phyloP scores from a whole-genome alignment of 2,113 vertebrate genomes.

The Eclectus roratus region DNA sequence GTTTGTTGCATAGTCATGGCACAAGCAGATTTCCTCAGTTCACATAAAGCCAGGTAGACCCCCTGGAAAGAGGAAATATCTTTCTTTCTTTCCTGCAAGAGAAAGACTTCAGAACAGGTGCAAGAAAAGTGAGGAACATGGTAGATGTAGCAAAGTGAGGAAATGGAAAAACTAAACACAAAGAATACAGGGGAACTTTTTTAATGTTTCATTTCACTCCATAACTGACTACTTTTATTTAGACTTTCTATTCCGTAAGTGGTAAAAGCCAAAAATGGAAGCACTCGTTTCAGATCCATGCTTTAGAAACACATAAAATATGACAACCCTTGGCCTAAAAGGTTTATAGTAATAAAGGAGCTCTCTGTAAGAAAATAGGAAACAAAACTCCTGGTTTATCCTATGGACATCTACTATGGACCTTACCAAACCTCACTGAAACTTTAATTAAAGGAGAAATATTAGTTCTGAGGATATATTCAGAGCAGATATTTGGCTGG shows the following conservation, averaged over 20 bases:
- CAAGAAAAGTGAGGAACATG: neutral
- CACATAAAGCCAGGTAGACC: neutral
- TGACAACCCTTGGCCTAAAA: neutral
- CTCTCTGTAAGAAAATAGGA: rapidly evolving
- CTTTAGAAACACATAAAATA: neutral
- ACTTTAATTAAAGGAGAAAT: neutral
- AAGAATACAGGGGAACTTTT: neutral
- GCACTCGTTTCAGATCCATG: neutral
- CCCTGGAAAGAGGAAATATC: neutral
- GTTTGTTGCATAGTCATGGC: neutral
- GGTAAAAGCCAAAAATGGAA: neutral
- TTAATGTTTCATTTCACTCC: neutral
- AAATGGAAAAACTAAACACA: neutral
- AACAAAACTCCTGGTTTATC: neutral
- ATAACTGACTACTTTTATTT: neutral
- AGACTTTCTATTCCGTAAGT: neutral
- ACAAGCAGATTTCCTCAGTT: neutral
- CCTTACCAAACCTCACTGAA: neutral
- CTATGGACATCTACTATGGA: too few relatives aligned
- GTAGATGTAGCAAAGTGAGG: neutral
- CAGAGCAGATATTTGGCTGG: neutral
- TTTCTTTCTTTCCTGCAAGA: neutral
- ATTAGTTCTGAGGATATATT: neutral
- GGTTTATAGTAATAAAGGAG: rapidly evolving
- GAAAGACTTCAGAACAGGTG: neutral